Evolutionary conservation across 2,888 invertebrate species (phyloP), one percentile per base, ranked within the genome.

Genomic region (Eurois occulta): DNA sequence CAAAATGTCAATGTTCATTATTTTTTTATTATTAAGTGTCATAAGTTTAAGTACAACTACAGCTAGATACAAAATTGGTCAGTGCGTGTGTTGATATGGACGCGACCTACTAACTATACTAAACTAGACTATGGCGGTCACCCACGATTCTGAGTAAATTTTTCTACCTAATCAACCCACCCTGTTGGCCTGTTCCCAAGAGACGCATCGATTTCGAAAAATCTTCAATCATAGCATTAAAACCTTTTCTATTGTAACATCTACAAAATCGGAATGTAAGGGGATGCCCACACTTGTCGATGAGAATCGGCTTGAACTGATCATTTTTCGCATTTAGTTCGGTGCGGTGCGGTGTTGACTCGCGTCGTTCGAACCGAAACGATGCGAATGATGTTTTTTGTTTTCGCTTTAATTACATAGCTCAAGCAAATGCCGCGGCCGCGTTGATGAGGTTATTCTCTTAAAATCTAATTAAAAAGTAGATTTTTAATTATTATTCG

Each of bases 31-130:
- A 78, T 75, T 78, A 75, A 77, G 48, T 69, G 72, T 75, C 80
- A 81, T 78, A 85, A 82, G 84, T 85, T 89, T 91, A 91, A 91
- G 90, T 91, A 91, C 89, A 89, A 70, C 87, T 91, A 91, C 62
- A 86, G 76, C 78, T 87, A 87, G 78, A 81, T 88, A 83, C 84
- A 86, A 88, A 87, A 88, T 87, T 90, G 88, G 89, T 91, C 90
- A 81, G 84, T 80, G 80, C 83, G 80, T 79, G 69, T 78, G 86
- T 66, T 78, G 81, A 86, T 87, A 86, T 86, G 81, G 83, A 85
- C 87, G 85, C 86, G 87, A 89, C 82, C 85, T 84, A 87, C 74
- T 86, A 88, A 87, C 74, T 86, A 88, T 43, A 78, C 87, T 89
- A 90, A 81, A 86, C 83, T 87, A 89, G 70, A 74, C 80, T 86